A percentile compares a stretch with the other conserved stretches of the same genome.
Evolutionary conservation across 35 echinoderm and acorn worm genomes (phyloP).

Genomic region (Apostichopus californicus): DNA sequence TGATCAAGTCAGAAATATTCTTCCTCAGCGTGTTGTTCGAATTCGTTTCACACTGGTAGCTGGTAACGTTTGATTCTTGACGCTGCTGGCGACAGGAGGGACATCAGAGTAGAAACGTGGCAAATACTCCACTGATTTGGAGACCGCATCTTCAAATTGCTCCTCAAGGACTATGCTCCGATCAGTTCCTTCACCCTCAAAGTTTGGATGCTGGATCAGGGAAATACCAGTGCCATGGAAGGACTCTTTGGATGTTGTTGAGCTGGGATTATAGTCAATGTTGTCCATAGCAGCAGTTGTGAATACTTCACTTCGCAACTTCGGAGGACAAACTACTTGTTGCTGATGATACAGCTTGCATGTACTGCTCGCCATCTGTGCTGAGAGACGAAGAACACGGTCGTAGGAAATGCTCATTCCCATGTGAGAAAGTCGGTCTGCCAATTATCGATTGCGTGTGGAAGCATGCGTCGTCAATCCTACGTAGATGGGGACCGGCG

Average conservation of each 20-base stretch:
- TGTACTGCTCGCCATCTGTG: background rate
- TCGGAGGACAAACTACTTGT: too few species aligned
- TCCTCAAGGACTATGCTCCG: background rate
- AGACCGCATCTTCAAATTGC: background rate
- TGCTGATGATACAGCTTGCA: background rate
- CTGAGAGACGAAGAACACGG: background rate
- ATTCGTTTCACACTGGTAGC: background rate
- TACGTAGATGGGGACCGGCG: constrained; percentile 9
- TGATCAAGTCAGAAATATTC: background rate
- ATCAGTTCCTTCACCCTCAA: background rate
- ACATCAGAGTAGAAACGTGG: background rate
- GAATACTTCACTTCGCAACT: background rate
- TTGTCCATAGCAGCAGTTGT: background rate
- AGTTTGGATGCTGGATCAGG: constrained; percentile 9
- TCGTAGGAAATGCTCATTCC: constrained; percentile 1
- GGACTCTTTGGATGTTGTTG: constrained; percentile 52
- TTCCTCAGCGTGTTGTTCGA: background rate
- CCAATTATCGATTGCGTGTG: background rate
- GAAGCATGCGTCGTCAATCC: background rate
- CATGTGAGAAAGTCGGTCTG: background rate
- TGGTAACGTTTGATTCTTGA: background rate
- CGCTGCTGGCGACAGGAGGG: background rate
- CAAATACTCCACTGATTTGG: background rate
- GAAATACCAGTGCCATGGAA: constrained; percentile 67
- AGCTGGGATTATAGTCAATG: constrained; percentile 43